These are phyloP conservation scores for Linepithema humile DNA, from an alignment of 1,140 invertebrate genomes.

Conservation along the genomic window DNA sequence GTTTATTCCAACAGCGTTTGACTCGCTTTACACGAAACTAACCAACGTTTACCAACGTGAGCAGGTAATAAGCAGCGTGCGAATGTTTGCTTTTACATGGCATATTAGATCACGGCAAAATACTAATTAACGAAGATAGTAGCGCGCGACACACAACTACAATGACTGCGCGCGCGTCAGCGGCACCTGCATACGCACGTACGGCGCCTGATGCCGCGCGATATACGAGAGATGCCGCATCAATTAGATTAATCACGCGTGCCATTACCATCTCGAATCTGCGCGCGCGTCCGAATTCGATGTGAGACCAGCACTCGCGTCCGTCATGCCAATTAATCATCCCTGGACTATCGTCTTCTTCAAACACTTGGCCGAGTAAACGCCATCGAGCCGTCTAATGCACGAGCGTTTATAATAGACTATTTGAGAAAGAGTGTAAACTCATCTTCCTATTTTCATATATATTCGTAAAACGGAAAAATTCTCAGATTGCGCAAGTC, in stretches of 20 bases:
- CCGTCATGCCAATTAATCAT: conserved; percentile 62
- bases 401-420: conserved; percentile 2
- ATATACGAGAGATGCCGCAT: conserved; percentile 67
- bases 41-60: background rate
- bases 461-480: background rate
- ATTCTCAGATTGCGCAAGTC: background rate
- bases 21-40: too few species aligned
- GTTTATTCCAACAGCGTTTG: background rate
- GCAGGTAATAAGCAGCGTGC: too few species aligned
- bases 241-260: conserved; percentile 77
- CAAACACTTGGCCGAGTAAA: background rate
- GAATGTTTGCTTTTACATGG: background rate
- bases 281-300: conserved; percentile 29
- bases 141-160: conserved; percentile 55
- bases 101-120: conserved; percentile 64
- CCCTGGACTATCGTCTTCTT: conserved; percentile 45
- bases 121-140: conserved; percentile 75
- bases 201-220: conserved; percentile 38
- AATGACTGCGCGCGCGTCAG: conserved; percentile 58
- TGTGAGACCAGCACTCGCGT: conserved; percentile 23
- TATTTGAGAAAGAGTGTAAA: conserved; percentile 17
- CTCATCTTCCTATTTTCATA: background rate
- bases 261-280: conserved; percentile 66
- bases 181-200: conserved; percentile 68
- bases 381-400: background rate